Evolutionary conservation across 1,140 invertebrate species (phyloP).

Genomic region (Chironomus striatipennis): DNA sequence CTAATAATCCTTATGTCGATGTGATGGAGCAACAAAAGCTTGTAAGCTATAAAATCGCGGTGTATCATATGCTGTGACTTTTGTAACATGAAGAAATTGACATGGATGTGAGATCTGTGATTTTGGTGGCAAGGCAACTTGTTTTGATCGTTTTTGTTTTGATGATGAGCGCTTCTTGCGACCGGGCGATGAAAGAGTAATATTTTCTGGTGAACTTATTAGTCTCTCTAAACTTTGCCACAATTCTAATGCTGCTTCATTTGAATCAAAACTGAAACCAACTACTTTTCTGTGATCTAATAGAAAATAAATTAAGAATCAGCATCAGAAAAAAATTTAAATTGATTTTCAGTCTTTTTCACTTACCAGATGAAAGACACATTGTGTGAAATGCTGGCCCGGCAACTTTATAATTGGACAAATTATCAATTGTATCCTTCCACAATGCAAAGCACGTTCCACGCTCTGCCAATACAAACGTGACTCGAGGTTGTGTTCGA

Average conservation of each 20-base stretch:
- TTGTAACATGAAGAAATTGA: constrained; percentile 79
- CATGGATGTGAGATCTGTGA: constrained; percentile 78
- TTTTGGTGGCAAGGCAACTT: constrained; percentile 54
- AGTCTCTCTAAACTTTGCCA: constrained; percentile 58
- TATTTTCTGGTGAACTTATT: constrained; percentile 71
- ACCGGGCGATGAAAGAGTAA: constrained; percentile 61
- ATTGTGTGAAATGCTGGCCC: constrained; percentile 73
- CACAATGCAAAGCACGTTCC: constrained; percentile 80
- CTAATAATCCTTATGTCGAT: background rate
- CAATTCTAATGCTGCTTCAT: constrained; percentile 62
- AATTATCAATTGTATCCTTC: constrained; percentile 70
- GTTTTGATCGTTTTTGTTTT: constrained; percentile 48
- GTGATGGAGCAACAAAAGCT: constrained; percentile 39
- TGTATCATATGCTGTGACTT: constrained; percentile 60
- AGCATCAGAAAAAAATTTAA: background rate
- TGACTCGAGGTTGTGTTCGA: constrained; percentile 59
- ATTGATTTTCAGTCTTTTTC: background rate
- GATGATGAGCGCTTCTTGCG: constrained; percentile 41
- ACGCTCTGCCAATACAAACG: constrained; percentile 69
- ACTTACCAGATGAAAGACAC: constrained; percentile 53
- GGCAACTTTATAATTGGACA: constrained; percentile 55
- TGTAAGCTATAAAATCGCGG: constrained; percentile 59
- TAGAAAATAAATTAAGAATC: constrained; percentile 16
- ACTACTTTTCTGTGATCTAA: constrained; percentile 43
- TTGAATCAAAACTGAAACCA: constrained; percentile 69